Evolutionary conservation across 2,888 invertebrate genomes (phyloP).

Genomic region (Dexiosoma caninum): DNA sequence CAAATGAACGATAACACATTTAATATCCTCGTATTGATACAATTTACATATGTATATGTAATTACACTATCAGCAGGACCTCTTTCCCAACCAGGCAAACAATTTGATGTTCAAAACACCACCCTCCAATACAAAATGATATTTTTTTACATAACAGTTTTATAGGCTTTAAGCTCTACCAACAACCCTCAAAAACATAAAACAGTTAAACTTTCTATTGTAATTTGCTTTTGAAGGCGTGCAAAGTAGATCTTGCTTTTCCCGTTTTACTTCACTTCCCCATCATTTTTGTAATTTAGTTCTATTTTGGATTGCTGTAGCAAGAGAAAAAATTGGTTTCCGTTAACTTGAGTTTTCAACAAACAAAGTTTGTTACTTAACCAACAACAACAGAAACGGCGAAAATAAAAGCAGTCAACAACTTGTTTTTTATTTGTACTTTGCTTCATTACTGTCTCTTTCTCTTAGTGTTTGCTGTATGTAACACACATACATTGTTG

Average conservation of each 20-base stretch:
- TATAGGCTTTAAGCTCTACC: conserved; percentile 12
- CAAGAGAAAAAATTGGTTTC: conserved; percentile 39
- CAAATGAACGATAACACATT: conserved; percentile 24
- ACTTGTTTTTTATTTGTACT: no score
- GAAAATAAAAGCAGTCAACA: neutral
- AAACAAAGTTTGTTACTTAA: conserved; percentile 36
- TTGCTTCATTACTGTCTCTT: neutral
- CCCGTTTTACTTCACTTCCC: neutral
- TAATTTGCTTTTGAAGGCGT: neutral
- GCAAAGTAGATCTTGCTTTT: conserved; percentile 2
- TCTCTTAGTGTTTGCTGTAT: neutral
- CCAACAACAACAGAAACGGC: neutral
- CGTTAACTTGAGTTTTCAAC: conserved; percentile 32
- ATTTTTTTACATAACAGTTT: neutral
- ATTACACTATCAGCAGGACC: neutral
- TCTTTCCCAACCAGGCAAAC: neutral
- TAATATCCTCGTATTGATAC: neutral
- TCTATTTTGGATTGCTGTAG: conserved; percentile 38
- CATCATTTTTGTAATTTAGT: conserved; percentile 12
- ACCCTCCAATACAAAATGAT: conserved; percentile 5
- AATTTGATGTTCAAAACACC: conserved; percentile 13
- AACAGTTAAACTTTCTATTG: conserved; percentile 1
- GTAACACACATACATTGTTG: conserved; percentile 37
- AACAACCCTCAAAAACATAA: conserved; percentile 25
- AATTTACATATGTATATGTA: no score